Evolutionary conservation across 2,113 vertebrate genomes (phyloP), one percentile per base, ranked within the genome.

Genomic region (Aspiorhynchus laticeps): DNA sequence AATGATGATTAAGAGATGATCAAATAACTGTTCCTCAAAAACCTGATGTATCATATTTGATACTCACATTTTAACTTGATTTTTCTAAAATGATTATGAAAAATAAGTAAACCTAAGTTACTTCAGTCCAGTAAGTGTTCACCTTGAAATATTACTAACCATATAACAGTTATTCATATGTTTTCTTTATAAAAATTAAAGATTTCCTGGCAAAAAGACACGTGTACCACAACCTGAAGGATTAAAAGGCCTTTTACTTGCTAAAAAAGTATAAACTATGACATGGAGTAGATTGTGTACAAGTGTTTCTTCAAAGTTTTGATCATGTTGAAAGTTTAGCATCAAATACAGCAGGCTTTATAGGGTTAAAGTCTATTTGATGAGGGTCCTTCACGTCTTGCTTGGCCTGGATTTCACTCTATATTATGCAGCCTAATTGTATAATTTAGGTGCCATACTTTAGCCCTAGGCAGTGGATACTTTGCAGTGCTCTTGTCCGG

Each of bases 381-480:
- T 65, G 4, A 65, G 5, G 12, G 26, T 48, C 15, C 31, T 46
- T 3, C 33, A 81, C 5, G 2, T 46, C 26, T 51, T 36, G 33
- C 69, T 74, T 84, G 82, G 33, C 82, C 67, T 84, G 82, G 48
- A 84, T 74, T 56, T 74, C 15, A 19, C 51, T 41, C 43, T 59
- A 36, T 24, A 56, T 41, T 84, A 21, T 59, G 61, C 31, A 33
- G 46, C 31, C 48, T 59, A 84, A 56, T 74, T 84, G 36, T 33
- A 73, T 86, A 71, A 86, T 80, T 67, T 71, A 80, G 63, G 61
- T 80, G 41, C 76, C 33, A 28, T 43, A 41, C 14, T 82, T 63
- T 61, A 17, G 65, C 86, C 24, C 48, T 11, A 51, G 69, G 82
- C 48, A 59, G 48, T 41, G 69, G 46, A 48, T 83, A 26, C n/a